phyloP scores from a whole-genome alignment of 2,888 invertebrate genomes.

The Augochlorella aurata region DNA sequence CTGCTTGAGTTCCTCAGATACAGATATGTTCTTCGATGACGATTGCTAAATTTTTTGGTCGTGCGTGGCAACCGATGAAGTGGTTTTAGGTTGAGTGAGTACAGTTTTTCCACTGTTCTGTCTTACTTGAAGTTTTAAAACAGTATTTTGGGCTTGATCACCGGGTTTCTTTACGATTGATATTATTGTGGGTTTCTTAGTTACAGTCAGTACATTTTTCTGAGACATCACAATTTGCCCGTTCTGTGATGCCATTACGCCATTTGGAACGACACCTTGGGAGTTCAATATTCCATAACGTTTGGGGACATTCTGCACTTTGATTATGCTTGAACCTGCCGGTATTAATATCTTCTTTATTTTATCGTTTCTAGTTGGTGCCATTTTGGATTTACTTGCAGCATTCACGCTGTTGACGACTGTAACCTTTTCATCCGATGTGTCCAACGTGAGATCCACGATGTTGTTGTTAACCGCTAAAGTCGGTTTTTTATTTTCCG shows the following conservation, averaged over 20 bases:
- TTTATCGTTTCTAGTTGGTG: constrained; percentile 29
- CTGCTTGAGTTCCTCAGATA: constrained; percentile 33
- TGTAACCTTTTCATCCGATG: background rate
- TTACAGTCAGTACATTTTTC: background rate
- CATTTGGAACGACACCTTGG: background rate
- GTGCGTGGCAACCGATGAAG: background rate
- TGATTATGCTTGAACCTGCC: constrained; percentile 43
- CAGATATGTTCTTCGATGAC: background rate
- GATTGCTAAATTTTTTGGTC: background rate
- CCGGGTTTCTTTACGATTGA: background rate
- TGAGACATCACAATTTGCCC: constrained; percentile 1
- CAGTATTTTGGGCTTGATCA: background rate
- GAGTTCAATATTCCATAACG: constrained; percentile 49
- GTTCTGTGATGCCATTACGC: background rate
- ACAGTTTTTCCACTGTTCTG: background rate
- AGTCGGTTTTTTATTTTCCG: background rate
- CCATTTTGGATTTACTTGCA: constrained; percentile 22
- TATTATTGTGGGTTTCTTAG: constrained; percentile 5
- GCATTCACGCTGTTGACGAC: constrained; percentile 7
- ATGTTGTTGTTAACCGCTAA: constrained; percentile 20
- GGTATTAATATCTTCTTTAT: constrained; percentile 36
- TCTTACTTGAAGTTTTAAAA: background rate
- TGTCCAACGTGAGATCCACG: constrained; percentile 57
- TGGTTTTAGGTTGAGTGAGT: constrained; percentile 8
- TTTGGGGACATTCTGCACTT: constrained; percentile 57